phyloP scores from a whole-genome alignment of 2,888 invertebrate genomes.

The Cephalotes varians region DNA sequence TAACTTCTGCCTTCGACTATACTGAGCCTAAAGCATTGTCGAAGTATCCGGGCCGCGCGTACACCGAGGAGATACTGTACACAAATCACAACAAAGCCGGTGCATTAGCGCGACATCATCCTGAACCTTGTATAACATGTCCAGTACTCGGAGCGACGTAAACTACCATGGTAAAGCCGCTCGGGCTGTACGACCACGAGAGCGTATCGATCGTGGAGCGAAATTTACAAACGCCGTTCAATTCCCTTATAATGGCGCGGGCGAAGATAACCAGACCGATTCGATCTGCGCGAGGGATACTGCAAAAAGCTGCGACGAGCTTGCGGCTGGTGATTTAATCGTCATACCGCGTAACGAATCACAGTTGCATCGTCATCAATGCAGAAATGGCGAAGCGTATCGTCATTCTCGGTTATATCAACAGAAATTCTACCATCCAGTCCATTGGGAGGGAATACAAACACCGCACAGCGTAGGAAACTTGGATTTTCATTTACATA shows the following conservation, averaged over 20 bases:
- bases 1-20: conserved; percentile 58
- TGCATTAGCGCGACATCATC: conserved; percentile 74
- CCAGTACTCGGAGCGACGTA: conserved; percentile 57
- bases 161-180: conserved; percentile 56
- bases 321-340: conserved; percentile 42
- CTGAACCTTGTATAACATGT: conserved; percentile 68
- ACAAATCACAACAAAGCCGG: conserved; percentile 79
- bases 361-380: conserved; percentile 46
- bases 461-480: conserved; percentile 54
- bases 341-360: conserved; percentile 40
- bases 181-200: conserved; percentile 48
- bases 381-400: conserved; percentile 49
- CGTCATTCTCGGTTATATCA: conserved; percentile 60
- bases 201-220: conserved; percentile 47
- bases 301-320: conserved; percentile 30
- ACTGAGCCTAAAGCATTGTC: conserved; percentile 57
- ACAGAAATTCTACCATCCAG: conserved; percentile 58
- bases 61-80: conserved; percentile 74
- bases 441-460: conserved; percentile 60
- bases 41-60: conserved; percentile 60
- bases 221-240: conserved; percentile 54
- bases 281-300: neutral
- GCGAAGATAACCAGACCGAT: conserved; percentile 23
- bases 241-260: conserved; percentile 49
- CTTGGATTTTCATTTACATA: conserved; percentile 64